Evolutionary conservation across 2,888 invertebrate genomes (phyloP).

Genomic region (Carterocephalus palaemon): DNA sequence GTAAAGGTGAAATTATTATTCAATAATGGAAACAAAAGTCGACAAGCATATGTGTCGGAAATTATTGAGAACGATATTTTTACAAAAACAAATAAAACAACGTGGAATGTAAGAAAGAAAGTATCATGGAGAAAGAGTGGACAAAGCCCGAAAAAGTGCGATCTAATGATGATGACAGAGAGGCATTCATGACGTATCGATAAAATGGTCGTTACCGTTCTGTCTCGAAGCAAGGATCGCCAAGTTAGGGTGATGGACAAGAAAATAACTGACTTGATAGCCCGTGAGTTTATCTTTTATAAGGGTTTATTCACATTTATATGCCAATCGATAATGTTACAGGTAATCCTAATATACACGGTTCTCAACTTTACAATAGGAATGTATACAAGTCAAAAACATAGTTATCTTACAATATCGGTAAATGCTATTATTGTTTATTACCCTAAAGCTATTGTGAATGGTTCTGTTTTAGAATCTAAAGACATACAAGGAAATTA

Average conservation of each 20-base stretch:
- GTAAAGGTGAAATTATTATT: constrained; percentile 39
- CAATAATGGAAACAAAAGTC: constrained; percentile 54
- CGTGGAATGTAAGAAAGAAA: constrained; percentile 56
- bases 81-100: constrained; percentile 41
- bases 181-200: constrained; percentile 78
- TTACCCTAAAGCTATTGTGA: constrained; percentile 72
- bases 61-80: constrained; percentile 35
- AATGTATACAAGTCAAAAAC: constrained; percentile 79
- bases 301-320: constrained; percentile 77
- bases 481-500: constrained; percentile 54
- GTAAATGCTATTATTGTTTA: constrained; percentile 75
- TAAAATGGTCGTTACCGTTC: constrained; percentile 76
- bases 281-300: constrained; percentile 60
- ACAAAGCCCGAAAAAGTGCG: constrained; percentile 69
- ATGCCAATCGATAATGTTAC: constrained; percentile 68
- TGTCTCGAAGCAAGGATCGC: constrained; percentile 72
- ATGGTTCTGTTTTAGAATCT: constrained; percentile 67
- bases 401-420: constrained; percentile 72
- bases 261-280: constrained; percentile 66
- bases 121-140: constrained; percentile 56
- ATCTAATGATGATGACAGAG: constrained; percentile 76
- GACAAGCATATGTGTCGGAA: constrained; percentile 62
- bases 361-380: constrained; percentile 68
- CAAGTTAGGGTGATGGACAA: constrained; percentile 63
- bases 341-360: constrained; percentile 72